Evolutionary conservation across 1,140 invertebrate genomes (phyloP).

Genomic region (Ceratina japonica): DNA sequence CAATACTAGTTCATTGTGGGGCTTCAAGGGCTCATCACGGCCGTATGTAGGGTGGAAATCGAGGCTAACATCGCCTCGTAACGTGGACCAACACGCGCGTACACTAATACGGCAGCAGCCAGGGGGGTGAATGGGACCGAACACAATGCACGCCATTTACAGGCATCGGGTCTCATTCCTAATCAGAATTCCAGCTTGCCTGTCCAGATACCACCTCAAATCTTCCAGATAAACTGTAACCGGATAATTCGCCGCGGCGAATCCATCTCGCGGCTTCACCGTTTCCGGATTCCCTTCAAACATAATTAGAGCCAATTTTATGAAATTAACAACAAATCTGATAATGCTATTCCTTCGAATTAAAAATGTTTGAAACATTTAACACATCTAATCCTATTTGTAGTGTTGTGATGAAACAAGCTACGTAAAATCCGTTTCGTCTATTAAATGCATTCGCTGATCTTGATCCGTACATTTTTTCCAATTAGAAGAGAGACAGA

Average conservation of each 20-base stretch:
- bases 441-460: too few species aligned
- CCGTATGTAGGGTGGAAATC: conserved; percentile 42
- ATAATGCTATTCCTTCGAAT: too few species aligned
- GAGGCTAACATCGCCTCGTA: conserved; percentile 28
- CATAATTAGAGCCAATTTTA: neutral
- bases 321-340: too few species aligned
- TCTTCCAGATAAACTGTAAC: conserved; percentile 15
- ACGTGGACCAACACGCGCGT: conserved; percentile 18
- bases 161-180: conserved; percentile 51
- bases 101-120: neutral
- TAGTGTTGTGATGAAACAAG: too few species aligned
- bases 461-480: too few species aligned
- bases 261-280: neutral
- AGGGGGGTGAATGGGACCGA: neutral
- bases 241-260: neutral
- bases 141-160: conserved; percentile 54
- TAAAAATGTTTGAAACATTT: too few species aligned
- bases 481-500: too few species aligned
- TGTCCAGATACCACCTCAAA: conserved; percentile 34
- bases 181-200: conserved; percentile 53
- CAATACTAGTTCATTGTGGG: conserved; percentile 66
- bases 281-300: too few species aligned
- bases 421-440: too few species aligned
- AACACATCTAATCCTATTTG: too few species aligned
- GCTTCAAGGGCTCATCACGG: conserved; percentile 65